A percentile compares a stretch with the other conserved stretches of the same genome.
Evolutionary conservation across 2,888 invertebrate species (phyloP).

Genomic region (Pediacus dermestoides): DNA sequence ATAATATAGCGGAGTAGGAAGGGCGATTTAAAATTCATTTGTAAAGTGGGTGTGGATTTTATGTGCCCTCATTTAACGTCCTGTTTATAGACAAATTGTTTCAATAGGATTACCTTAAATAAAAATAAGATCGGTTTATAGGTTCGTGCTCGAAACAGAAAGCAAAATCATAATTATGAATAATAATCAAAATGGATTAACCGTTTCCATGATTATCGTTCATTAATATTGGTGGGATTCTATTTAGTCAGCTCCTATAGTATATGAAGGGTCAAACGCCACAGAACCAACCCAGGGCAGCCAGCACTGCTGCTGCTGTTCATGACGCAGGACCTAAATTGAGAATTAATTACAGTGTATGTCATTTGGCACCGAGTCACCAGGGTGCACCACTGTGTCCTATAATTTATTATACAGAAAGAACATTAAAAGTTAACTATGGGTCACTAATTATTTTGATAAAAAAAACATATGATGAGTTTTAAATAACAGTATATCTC

Average conservation of each 20-base stretch:
- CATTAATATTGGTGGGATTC: not conserved
- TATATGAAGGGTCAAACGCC: slow-evolving; percentile 4
- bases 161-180: too few relatives aligned
- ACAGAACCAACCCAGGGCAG: slow-evolving; percentile 3
- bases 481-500: too few relatives aligned
- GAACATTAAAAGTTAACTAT: slow-evolving; percentile 7
- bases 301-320: not conserved
- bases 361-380: slow-evolving; percentile 14
- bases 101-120: too few relatives aligned
- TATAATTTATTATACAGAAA: slow-evolving; percentile 7
- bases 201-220: slow-evolving; percentile 2
- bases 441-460: slow-evolving; percentile 7
- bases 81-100: too few relatives aligned
- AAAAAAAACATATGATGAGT: too few relatives aligned
- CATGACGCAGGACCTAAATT: slow-evolving; percentile 20
- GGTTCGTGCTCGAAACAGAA: too few relatives aligned
- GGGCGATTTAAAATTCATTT: too few relatives aligned
- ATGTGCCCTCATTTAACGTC: too few relatives aligned
- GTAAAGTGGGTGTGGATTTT: too few relatives aligned
- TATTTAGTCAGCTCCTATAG: slow-evolving; percentile 4
- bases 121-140: too few relatives aligned
- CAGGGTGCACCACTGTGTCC: slow-evolving; percentile 2
- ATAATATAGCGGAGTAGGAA: too few relatives aligned
- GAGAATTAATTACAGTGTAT: slow-evolving; percentile 31
- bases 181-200: too few relatives aligned